Evolutionary conservation across 2,113 vertebrate genomes (phyloP).

Genomic region (Cryptoleucopteryx plumbea): DNA sequence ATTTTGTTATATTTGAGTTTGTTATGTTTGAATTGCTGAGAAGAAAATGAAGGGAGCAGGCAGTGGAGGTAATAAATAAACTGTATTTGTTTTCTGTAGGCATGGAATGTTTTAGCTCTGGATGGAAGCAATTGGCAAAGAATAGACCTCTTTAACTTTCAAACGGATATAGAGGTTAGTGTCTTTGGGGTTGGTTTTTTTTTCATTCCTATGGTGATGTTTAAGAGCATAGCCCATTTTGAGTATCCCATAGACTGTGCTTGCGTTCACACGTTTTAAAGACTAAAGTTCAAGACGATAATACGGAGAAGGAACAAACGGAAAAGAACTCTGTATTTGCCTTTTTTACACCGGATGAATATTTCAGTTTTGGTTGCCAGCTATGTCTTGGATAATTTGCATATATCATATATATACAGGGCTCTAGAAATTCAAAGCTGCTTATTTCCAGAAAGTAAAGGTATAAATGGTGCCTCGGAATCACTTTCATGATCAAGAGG

Average conservation of each 20-base stretch:
- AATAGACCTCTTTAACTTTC: conserved; percentile 96
- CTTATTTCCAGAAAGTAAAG: neutral
- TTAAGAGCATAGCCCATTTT: neutral
- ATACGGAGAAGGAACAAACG: neutral
- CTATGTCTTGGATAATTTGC: neutral
- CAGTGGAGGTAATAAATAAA: neutral
- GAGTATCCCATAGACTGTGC: neutral
- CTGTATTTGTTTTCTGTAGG: conserved; percentile 68
- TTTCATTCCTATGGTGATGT: neutral
- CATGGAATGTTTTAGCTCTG: conserved; percentile 93
- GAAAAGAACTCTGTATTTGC: neutral
- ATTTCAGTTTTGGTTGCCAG: neutral
- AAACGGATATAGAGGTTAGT: conserved; percentile 94
- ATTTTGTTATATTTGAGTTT: neutral
- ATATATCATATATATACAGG: neutral
- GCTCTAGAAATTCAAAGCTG: neutral
- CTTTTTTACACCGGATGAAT: neutral
- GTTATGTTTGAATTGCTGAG: neutral
- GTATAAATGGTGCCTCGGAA: neutral
- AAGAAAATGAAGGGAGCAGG: neutral
- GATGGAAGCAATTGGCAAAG: conserved; percentile 98
- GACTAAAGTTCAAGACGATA: neutral
- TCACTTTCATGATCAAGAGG: neutral
- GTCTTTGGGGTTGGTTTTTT: neutral
- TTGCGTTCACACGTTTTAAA: neutral